Evolutionary conservation across 64 coral and sea anemone genomes (phyloP).

Genomic region (Catalaphyllia jardinei): DNA sequence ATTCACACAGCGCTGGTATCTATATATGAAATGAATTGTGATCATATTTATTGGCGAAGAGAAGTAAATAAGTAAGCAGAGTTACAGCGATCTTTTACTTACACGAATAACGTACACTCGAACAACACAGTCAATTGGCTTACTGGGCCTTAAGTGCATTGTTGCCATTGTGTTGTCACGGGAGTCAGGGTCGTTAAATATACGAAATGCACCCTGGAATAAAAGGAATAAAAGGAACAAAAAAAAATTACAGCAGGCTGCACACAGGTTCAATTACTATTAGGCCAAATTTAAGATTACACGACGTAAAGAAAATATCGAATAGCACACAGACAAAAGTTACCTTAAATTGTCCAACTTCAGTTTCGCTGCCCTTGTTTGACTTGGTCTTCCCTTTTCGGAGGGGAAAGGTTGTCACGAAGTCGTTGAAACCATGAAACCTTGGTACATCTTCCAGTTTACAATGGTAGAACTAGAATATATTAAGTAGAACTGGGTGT

Average conservation of each 20-base stretch:
- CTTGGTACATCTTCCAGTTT: conserved; percentile 69
- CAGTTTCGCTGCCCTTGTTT: conserved; percentile 44
- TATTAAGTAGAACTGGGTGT: background rate
- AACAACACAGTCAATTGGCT: conserved; percentile 43
- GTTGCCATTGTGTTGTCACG: background rate
- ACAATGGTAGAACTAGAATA: conserved; percentile 54
- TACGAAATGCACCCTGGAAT: conserved; percentile 8
- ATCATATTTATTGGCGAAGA: no score
- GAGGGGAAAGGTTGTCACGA: conserved; percentile 69
- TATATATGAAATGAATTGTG: no score
- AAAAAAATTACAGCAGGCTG: no score
- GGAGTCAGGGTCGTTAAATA: background rate
- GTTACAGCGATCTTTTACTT: background rate
- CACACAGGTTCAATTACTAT: background rate
- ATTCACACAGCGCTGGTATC: background rate
- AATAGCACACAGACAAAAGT: no score
- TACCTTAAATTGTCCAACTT: conserved; percentile 92
- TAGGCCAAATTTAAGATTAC: background rate
- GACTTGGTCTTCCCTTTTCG: conserved; percentile 73
- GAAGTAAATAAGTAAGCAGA: background rate
- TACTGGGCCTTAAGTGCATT: background rate
- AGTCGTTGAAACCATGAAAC: conserved; percentile 77
- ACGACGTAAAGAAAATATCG: no score
- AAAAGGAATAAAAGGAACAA: background rate
- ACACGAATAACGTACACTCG: conserved; percentile 50